Base-by-base conservation (phyloP, 2,888 invertebrate genomes). In the Parnassius apollo region DNA sequence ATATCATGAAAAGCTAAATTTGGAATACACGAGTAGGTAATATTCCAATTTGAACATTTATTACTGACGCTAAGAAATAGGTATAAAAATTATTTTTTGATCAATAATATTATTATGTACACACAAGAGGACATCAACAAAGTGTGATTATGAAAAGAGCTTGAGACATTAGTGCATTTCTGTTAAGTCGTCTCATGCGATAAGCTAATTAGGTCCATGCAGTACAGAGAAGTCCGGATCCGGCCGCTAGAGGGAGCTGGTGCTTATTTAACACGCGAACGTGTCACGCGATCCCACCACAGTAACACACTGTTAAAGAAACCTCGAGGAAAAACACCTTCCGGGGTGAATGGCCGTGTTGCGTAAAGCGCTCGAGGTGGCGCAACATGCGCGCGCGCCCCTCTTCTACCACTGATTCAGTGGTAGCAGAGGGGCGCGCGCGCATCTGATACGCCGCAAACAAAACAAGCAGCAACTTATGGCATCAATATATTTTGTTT, bases 311-410 rank as follows among this genome's bases (percentile, higher is more conserved):
- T 87, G 85, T 75, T 86, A 86, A 88, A 90, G 90, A 89, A 90
- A 89, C 88, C 82, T 83, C 79, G 78, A 88, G 88, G 90, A 89
- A 90, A 18, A 91, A 88, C 83, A 87, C 81, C 90, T 91, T 91
- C 91, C 91, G 91, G 91, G 91, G 91, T 91, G 83, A 91, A 90
- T 72, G 89, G 81, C 87, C 90, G 80, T 76, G 87, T 91, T 91
- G 91, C 91, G 90, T 89, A 91, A 91, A 90, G 80, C 78, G 80
- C 68, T 48, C 66, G 66, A 73, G 77, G 73, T 77, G 85, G 88
- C 85, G 88, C 86, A 86, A 85, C 84, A 83, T 80, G 74, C 76
- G 79, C 81, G 77, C 80, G 74, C 75, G 79, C 81, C 78, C 81
- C 77, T 58, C 62, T 57, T 48, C 57, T 48, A 9, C 62, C 57